Conservation (phyloP, 2,113 vertebrate species). For the Felis chaus region DNA sequence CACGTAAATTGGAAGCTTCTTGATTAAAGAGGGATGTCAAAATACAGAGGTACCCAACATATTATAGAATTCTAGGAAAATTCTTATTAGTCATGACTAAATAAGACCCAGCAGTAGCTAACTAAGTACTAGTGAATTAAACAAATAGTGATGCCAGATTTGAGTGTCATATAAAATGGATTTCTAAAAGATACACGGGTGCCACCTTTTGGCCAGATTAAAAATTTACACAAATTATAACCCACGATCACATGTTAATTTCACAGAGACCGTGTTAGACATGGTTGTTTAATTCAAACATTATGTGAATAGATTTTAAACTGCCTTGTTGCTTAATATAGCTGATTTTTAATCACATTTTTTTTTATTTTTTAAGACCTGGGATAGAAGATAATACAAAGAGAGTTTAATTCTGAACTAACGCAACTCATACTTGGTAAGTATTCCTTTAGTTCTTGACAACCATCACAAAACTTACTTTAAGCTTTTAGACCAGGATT, state of each 20-base stretch:
- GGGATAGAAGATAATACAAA: not conserved
- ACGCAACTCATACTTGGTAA: not conserved
- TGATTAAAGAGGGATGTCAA: not conserved
- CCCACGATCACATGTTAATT: conserved; percentile 3
- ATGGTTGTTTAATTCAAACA: conserved; percentile 29
- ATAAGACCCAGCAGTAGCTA: not conserved
- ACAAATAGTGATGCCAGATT: not conserved
- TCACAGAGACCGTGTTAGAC: conserved; percentile 20
- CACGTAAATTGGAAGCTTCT: not conserved
- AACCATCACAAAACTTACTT: not conserved
- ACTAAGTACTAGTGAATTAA: not conserved
- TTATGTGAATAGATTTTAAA: conserved; percentile 32
- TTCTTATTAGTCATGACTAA: not conserved
- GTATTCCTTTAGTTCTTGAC: not conserved
- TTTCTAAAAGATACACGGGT: conserved; percentile 40
- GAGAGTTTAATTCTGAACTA: conserved; percentile 41
- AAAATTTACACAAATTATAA: conserved; percentile 45
- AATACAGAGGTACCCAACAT: not conserved
- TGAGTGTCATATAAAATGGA: not conserved
- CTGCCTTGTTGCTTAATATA: not conserved
- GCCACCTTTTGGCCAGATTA: conserved; percentile 75
- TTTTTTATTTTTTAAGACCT: not conserved
- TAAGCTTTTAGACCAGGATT: not conserved
- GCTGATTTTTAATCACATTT: not conserved
- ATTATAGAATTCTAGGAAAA: not conserved